Evolutionary conservation across 1,140 invertebrate genomes (phyloP).

Genomic region (Drosophila sturtevanti): DNA sequence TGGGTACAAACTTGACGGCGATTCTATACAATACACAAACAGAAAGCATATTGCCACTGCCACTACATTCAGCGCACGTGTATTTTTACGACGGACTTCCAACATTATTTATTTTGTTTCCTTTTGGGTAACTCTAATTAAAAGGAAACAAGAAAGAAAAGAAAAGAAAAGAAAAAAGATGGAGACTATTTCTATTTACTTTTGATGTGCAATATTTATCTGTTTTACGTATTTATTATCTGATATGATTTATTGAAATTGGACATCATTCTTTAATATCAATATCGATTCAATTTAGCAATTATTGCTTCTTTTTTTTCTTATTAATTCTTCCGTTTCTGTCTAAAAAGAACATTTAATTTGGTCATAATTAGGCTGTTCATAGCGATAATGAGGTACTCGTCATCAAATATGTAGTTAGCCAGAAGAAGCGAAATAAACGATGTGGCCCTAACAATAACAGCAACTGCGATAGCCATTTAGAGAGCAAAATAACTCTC

Average conservation of each 20-base stretch:
- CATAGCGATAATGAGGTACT: constrained; percentile 73
- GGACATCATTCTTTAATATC: background rate
- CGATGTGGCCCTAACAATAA: constrained; percentile 29
- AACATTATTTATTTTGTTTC: background rate
- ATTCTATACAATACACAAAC: constrained; percentile 52
- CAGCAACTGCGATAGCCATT: constrained; percentile 19
- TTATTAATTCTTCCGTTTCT: constrained; percentile 44
- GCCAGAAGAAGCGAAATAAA: constrained; percentile 39
- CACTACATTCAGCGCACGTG: constrained; percentile 43
- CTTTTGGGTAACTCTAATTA: background rate
- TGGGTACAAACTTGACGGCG: constrained; percentile 46
- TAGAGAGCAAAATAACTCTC: constrained; percentile 24
- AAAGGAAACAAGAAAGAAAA: background rate
- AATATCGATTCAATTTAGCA: background rate
- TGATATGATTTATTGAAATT: background rate
- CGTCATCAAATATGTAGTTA: constrained; percentile 40
- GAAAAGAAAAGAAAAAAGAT: too few relatives aligned
- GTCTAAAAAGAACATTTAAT: constrained; percentile 63
- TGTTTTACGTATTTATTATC: too few relatives aligned
- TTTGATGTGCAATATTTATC: background rate
- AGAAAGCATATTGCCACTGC: constrained; percentile 51
- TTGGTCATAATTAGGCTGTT: constrained; percentile 68
- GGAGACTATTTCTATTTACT: background rate
- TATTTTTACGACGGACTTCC: constrained; percentile 13
- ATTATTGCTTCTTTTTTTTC: background rate